These are phyloP conservation scores for Pristionchus arcanus DNA, from an alignment of 2,888 invertebrate genomes.

Conservation along the genomic window DNA sequence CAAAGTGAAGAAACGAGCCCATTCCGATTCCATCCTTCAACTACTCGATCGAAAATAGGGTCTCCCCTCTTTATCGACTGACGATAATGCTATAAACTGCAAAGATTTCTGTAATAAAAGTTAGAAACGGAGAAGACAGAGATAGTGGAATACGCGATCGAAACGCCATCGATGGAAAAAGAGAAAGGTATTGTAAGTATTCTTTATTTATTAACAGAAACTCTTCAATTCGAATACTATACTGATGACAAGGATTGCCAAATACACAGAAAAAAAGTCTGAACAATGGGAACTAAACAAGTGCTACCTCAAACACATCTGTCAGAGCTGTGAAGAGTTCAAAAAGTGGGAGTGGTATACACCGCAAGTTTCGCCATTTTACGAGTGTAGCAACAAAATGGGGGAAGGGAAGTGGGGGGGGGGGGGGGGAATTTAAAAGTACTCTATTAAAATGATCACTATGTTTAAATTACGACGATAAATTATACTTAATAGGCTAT, in stretches of 20 bases:
- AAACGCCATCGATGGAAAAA: background rate
- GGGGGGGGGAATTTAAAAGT: background rate
- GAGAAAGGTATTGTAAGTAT: background rate
- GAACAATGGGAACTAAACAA: background rate
- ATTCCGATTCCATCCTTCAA: conserved; percentile 46
- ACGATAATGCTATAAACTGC: background rate
- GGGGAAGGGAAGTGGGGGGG: background rate
- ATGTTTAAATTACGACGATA: background rate
- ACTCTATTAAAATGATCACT: background rate
- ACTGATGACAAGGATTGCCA: background rate
- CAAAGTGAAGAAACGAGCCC: conserved; percentile 62
- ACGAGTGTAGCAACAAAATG: background rate
- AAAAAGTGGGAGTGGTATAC: background rate
- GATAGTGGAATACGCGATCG: background rate
- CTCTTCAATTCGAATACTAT: background rate
- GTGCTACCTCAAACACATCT: background rate
- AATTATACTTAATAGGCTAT: background rate
- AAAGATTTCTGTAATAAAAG: background rate
- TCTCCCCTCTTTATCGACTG: background rate
- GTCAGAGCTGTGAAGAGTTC: background rate
- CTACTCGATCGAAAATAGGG: background rate
- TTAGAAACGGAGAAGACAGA: background rate
- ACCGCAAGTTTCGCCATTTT: background rate
- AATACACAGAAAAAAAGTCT: background rate
- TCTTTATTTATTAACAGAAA: background rate